Base-by-base conservation (phyloP, 2,797 vertebrate genomes). In the Yasuhikotakia modesta region DNA sequence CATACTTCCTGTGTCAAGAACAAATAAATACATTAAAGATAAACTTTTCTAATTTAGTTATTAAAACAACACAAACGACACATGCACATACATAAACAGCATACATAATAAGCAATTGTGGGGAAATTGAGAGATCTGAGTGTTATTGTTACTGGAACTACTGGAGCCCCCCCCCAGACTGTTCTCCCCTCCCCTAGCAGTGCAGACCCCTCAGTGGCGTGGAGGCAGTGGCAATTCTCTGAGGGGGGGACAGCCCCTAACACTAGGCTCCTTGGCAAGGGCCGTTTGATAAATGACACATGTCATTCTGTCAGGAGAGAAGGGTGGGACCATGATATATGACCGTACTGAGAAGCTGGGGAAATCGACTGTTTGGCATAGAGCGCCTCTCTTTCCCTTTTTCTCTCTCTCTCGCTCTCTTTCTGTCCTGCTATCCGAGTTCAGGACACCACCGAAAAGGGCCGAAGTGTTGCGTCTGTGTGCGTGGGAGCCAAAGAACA, bases 221-320 rank as follows among this genome's bases (percentile, higher is more conserved):
- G 80, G 75, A 80, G 83, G 83, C 78, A 77, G 80, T 80, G 83
- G 77, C 83, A 71, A 78, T 77, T 85, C 82, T 83, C 82, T 50
- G 63, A 80, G 81, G 82, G 79, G 27, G 82, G 84, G 84, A 84
- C 82, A 68, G 85, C 73, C 86, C 85, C 90, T 84, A 81, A 84
- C 70, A 73, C 76, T 64, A 88, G 88, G 87, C 84, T 87, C 90
- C 93, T 94, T 90, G 95, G 93, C 94, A 27, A 27, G 27, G 27
- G 27, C 27, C 27, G 27, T 27, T 27, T 27, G 27, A 27, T 27
- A 27, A 27, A 27, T 27, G 27, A 27, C 27, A 27, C 27, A 27
- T 27, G 27, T 27, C 27, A 27, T 27, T 27, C 27, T 27, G 27
- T 27, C 27, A 27, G 27, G 27, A 27, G 27, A 27, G 27, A 27